Evolutionary conservation across 1,140 invertebrate genomes (phyloP).

Genomic region (Drosophila lowei): DNA sequence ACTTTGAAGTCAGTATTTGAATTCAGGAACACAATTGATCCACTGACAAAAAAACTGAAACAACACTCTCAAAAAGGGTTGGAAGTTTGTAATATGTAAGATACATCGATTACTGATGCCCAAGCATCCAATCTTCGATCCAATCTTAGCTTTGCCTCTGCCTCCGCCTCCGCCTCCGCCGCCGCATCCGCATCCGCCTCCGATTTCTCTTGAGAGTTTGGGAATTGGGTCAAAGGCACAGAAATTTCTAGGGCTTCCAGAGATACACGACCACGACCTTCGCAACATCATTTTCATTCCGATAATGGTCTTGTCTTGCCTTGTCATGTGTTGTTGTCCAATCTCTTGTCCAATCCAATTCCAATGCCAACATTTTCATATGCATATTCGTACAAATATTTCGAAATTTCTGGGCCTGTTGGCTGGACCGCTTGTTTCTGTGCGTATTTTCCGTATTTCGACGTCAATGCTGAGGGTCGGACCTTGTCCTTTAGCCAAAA

Average conservation of each 20-base stretch:
- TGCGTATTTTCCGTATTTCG: conserved; percentile 48
- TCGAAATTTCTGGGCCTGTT: conserved; percentile 53
- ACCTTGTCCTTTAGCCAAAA: conserved; percentile 73
- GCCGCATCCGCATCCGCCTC: too few relatives aligned
- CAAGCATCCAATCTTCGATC: too few relatives aligned
- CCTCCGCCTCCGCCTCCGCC: too few relatives aligned
- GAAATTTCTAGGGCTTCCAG: conserved; percentile 46
- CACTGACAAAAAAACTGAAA: too few relatives aligned
- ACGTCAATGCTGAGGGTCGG: conserved; percentile 54
- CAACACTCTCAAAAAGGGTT: too few relatives aligned
- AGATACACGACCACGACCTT: background rate
- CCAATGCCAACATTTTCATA: conserved; percentile 57
- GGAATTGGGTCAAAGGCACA: conserved; percentile 30
- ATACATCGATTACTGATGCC: too few relatives aligned
- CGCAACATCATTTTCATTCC: background rate
- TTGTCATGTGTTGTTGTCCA: background rate
- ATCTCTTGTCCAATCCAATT: background rate
- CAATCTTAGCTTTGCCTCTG: too few relatives aligned
- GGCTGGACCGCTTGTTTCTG: background rate
- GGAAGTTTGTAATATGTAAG: too few relatives aligned
- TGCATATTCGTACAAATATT: conserved; percentile 44
- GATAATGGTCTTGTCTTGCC: background rate
- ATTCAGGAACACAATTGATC: too few relatives aligned
- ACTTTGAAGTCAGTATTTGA: too few relatives aligned
- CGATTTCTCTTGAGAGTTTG: too few relatives aligned